Evolutionary conservation across 2,888 invertebrate genomes (phyloP).

Genomic region (Phengaris arion): DNA sequence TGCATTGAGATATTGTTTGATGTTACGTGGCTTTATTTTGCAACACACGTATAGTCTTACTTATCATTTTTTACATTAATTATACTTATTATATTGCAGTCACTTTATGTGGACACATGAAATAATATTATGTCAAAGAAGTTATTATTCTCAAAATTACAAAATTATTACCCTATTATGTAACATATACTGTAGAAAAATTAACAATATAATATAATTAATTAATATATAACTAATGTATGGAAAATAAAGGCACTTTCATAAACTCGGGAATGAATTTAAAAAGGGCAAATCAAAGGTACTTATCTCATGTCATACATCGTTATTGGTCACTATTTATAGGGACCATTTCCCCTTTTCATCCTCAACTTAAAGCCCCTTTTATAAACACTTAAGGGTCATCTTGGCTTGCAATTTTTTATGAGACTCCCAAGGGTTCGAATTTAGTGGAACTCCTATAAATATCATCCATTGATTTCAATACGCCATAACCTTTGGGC

Average conservation of each 20-base stretch:
- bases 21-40: not conserved
- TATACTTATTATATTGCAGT: no score
- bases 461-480: slow-evolving; percentile 69
- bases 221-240: not conserved
- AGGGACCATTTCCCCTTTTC: slow-evolving; percentile 3
- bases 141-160: no score
- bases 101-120: no score
- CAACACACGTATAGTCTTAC: not conserved
- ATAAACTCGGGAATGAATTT: slow-evolving; percentile 16
- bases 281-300: slow-evolving; percentile 3
- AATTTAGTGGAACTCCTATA: slow-evolving; percentile 66
- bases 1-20: not conserved
- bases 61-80: no score
- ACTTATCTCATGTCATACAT: slow-evolving; percentile 4
- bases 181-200: not conserved
- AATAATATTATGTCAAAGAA: no score
- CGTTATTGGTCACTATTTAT: slow-evolving; percentile 17
- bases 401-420: slow-evolving; percentile 38
- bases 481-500: slow-evolving; percentile 64
- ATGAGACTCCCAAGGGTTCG: slow-evolving; percentile 40
- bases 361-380: slow-evolving; percentile 12
- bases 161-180: no score
- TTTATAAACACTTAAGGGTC: slow-evolving; percentile 22
- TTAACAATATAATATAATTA: not conserved
- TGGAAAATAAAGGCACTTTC: not conserved